phyloP scores from a whole-genome alignment of 1,140 invertebrate genomes.

The Cotesia glomerata region DNA sequence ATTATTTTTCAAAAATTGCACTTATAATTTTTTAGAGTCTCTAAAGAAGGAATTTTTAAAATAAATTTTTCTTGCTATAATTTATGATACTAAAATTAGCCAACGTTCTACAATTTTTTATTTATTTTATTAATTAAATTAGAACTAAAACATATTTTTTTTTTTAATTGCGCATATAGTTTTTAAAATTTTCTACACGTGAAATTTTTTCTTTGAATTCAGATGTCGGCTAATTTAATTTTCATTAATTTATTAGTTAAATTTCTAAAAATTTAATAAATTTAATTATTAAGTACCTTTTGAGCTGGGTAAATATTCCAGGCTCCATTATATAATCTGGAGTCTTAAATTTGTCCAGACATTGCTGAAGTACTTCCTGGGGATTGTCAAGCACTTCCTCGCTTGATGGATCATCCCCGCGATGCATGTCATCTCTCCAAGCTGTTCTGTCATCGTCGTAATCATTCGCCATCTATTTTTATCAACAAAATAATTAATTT shows the following conservation, averaged over 20 bases:
- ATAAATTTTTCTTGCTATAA: no score
- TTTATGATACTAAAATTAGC: no score
- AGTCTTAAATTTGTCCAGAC: slow-evolving; percentile 86
- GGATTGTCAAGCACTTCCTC: slow-evolving; percentile 83
- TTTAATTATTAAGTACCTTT: slow-evolving; percentile 66
- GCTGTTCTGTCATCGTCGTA: slow-evolving; percentile 53
- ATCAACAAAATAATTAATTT: background rate
- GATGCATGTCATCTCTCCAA: slow-evolving; percentile 57
- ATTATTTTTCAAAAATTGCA: slow-evolving; percentile 14
- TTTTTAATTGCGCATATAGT: no score
- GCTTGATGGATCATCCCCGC: slow-evolving; percentile 62
- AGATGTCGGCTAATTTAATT: no score
- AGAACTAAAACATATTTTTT: no score
- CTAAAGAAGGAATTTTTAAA: no score
- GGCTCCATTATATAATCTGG: slow-evolving; percentile 99
- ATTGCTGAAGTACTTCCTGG: slow-evolving; percentile 84
- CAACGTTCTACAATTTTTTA: no score
- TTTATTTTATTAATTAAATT: no score
- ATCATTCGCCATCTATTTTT: slow-evolving; percentile 49
- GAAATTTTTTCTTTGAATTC: no score
- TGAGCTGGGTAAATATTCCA: slow-evolving; percentile 91
- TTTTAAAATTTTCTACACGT: no score
- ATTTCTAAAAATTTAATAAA: background rate
- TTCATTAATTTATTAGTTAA: no score
- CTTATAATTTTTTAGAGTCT: background rate